Base-by-base conservation (phyloP, 2,113 vertebrate genomes). In the Malurus melanocephalus region DNA sequence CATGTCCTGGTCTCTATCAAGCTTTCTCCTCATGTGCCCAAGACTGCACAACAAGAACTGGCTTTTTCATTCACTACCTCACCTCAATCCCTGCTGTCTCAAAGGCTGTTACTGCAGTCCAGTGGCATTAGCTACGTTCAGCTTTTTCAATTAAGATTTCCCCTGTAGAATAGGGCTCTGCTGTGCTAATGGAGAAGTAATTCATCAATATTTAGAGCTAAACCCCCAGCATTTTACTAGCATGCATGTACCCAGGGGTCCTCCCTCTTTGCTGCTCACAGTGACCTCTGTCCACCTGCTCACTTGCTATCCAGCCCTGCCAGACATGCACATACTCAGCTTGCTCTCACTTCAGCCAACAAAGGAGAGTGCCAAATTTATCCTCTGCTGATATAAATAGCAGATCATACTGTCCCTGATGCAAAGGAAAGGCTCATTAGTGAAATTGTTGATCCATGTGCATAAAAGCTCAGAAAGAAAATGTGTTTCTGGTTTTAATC, bases 401-500 rank as follows among this genome's bases (percentile, higher is more conserved):
- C 8, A 32, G 64, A 57, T 62, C 5, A 8, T 69, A 65, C 30
- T 8, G 6, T 35, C 42, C 14, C 26, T 66, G 59, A 16, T 45
- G 38, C 16, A 77, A 89, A 61, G 28, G 13, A 71, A 88, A 82
- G 49, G 43, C 22, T 66, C 20, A 32, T 53, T 49, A 74, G n/a
- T 61, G 57, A 85, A 89, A 83, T 71, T 83, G 64, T 6, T 91
- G 71, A 91, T 49, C 11, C 12, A 28, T 1, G 4, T 20, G 8
- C 20, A 78, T 14, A 59, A 92, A 87, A 78, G 4, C 23, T 62
- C 51, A 77, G 48, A 49, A 85, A 53, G 42, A 85, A 74, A 79
- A 52, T 1, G 0, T 9, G 0, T 56, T 89, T 94, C 56, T 6
- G 12, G 49, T 67, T 71, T 83, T 83, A 93, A 55, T 7, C 23